Evolutionary conservation across 2,888 invertebrate species (phyloP), one percentile per base, ranked within the genome.

Genomic region (Xanthia togata): DNA sequence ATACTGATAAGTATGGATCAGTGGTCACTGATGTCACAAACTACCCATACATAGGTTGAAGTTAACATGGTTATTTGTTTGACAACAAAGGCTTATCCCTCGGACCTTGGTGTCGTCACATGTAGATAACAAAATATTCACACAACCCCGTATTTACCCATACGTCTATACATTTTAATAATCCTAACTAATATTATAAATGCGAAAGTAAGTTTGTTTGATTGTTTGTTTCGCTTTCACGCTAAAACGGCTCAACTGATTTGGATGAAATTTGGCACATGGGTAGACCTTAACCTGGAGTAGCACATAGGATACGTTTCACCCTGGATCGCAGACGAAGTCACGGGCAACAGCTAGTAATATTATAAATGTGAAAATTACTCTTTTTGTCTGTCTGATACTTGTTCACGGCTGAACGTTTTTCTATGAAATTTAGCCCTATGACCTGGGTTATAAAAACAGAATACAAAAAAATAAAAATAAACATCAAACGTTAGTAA

Each of bases 1-100:
- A 59, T 59, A 57, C 57, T 44, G 79, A 82, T 79, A 68, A n/a
- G 47, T 31, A 64, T 82, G 76, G 41, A 64, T 69, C 76, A 44
- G 17, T 64, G 63, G n/a, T 53, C 59, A 44, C 14, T 59, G 20
- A 38, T 64, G 35, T 57, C 47, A 47, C n/a, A 6, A 31, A 17
- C 26, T 50, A 47, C 12, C 14, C 9, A 12, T 14, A 26, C 11
- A 12, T 5, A 44, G n/a, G 17, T 57, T 31, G n/a, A 71, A 70
- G 59, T n/a, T 55, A 17, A 57, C n/a, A 41, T 72, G 44, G 41
- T 55, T n/a, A 31, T 73, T 59, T 59, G 26, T 73, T 17, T 31
- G 9, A 35, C 35, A 63, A 69, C 50, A 76, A 53, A 35, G 26
- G 53, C 12, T 62, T 53, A 69, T 76, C 53, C n/a, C 31, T 31